A percentile compares a stretch with the other conserved stretches of the same genome.
phyloP scores from a whole-genome alignment of 1,140 invertebrate species.

The Coenobita brevimanus region DNA sequence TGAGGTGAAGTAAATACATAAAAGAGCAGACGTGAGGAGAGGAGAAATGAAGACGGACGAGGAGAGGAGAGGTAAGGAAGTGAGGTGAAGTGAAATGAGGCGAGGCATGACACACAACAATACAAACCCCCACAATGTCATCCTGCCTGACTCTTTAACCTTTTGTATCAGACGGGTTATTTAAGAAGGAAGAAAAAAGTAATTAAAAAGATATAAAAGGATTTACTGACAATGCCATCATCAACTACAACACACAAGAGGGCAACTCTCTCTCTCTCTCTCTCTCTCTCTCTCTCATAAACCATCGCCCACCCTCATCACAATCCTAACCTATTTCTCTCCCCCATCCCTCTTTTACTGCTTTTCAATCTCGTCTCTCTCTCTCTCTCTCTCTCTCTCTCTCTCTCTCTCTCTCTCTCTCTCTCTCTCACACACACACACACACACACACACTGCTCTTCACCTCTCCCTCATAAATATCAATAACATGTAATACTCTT shows the following conservation, averaged over 20 bases:
- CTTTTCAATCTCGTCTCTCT: too few species aligned
- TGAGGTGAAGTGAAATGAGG: neutral
- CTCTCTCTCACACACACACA: conserved; percentile 15
- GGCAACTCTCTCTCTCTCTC: conserved; percentile 25
- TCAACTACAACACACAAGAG: too few species aligned
- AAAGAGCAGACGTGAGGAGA: neutral
- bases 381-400: conserved; percentile 32
- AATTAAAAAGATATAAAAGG: too few species aligned
- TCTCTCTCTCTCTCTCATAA: neutral
- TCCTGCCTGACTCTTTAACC: too few species aligned
- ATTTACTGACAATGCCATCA: too few species aligned
- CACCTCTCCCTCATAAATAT: too few species aligned
- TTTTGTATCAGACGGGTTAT: too few species aligned
- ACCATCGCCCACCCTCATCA: too few species aligned
- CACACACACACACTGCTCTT: neutral
- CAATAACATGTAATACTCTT: too few species aligned
- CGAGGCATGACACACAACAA: too few species aligned
- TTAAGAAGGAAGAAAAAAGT: too few species aligned
- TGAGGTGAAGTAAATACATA: neutral
- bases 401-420: conserved; percentile 38
- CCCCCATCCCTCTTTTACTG: neutral
- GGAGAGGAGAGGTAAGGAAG: neutral
- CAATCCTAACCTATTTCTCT: neutral
- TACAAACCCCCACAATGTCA: too few species aligned
- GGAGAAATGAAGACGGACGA: neutral